Percentiles rank a stretch among this genome's conserved stretches.
Conservation (phyloP, 2,888 invertebrate species). For the Mesorhabditis spiculigera region DNA sequence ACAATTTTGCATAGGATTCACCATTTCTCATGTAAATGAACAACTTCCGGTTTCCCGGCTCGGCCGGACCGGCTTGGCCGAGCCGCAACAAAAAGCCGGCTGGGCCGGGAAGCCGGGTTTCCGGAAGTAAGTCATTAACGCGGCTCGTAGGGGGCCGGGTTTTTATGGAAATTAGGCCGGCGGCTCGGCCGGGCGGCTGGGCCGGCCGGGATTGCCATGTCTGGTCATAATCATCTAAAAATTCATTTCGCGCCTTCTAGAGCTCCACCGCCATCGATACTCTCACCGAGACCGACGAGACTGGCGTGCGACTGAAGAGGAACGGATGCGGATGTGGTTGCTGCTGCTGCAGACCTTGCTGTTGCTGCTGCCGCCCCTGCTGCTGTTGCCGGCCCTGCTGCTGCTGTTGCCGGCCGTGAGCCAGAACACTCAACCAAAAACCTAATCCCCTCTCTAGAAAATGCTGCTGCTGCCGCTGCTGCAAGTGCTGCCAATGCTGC, state of each 20-base stretch:
- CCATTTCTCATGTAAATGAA: too few species aligned
- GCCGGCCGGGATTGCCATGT: too few species aligned
- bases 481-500: neutral
- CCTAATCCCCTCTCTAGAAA: neutral
- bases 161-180: too few species aligned
- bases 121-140: too few species aligned
- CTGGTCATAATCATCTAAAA: too few species aligned
- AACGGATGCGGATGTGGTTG: neutral
- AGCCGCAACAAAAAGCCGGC: too few species aligned
- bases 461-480: constrained; percentile 3
- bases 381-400: neutral
- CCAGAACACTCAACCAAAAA: neutral
- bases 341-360: constrained; percentile 3
- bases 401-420: neutral
- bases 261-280: constrained; percentile 6
- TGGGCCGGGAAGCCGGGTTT: too few species aligned
- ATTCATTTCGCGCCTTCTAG: neutral
- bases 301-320: constrained; percentile 19
- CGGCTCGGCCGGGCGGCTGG: too few species aligned
- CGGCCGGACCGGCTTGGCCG: too few species aligned
- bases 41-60: too few species aligned
- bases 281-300: constrained; percentile 14
- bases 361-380: neutral
- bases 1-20: too few species aligned
- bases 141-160: too few species aligned